A percentile compares a stretch with the other conserved stretches of the same genome.
phyloP scores from a whole-genome alignment of 2,888 invertebrate species.

The Stomorhina lunata region DNA sequence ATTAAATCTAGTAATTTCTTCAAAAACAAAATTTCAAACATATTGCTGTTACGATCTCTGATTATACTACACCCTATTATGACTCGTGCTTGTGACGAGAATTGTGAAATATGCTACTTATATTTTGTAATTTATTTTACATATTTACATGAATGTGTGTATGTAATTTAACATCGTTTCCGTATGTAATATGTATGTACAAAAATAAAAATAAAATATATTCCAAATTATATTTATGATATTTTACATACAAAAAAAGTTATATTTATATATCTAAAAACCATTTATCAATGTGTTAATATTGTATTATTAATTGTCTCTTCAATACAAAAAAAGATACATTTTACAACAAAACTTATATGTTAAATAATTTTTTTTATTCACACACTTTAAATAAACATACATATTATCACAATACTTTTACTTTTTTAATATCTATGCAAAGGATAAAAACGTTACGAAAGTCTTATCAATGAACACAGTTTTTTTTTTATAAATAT shows the following conservation, averaged over 20 bases:
- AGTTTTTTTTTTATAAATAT: conserved; percentile 8
- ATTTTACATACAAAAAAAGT: conserved; percentile 1
- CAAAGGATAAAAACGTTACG: background rate
- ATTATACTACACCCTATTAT: too few species aligned
- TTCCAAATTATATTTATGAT: background rate
- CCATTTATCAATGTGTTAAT: background rate
- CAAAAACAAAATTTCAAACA: too few species aligned
- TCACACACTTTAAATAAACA: conserved; percentile 1
- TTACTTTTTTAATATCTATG: conserved; percentile 11
- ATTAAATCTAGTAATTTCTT: too few species aligned
- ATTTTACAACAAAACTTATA: background rate
- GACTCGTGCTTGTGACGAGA: too few species aligned
- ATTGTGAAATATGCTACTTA: too few species aligned
- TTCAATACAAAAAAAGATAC: background rate
- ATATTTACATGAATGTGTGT: too few species aligned
- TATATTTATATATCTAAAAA: background rate
- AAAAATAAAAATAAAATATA: background rate
- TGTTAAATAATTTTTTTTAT: conserved; percentile 25
- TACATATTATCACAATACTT: conserved; percentile 43
- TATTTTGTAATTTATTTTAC: too few species aligned
- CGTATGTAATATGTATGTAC: background rate
- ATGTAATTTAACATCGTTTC: too few species aligned
- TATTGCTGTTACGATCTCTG: too few species aligned
- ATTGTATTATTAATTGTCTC: background rate
- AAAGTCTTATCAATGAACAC: conserved; percentile 28